Evolutionary conservation across 2,888 invertebrate genomes (phyloP).

Genomic region (Nudaria mundana): DNA sequence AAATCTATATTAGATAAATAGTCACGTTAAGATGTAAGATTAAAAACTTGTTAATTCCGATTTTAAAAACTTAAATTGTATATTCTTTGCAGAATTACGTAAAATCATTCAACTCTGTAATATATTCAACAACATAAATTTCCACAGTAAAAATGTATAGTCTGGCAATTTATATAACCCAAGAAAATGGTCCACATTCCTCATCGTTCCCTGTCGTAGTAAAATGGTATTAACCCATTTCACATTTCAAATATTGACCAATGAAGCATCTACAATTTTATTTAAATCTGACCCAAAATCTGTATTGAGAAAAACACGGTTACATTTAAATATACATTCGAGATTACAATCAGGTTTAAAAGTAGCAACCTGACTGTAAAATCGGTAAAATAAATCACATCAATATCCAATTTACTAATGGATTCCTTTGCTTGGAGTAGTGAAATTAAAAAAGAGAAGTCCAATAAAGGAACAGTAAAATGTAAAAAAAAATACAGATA

Average conservation of each 20-base stretch:
- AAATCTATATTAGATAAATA: no score
- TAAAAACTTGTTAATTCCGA: no score
- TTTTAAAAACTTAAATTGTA: no score
- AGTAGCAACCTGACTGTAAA: constrained; percentile 28
- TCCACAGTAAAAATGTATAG: constrained; percentile 1
- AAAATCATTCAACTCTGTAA: not conserved
- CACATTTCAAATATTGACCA: constrained; percentile 6
- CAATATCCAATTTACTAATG: constrained; percentile 70
- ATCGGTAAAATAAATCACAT: constrained; percentile 41
- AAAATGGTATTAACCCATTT: constrained; percentile 29
- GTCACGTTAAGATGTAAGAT: no score
- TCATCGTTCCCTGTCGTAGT: constrained; percentile 13
- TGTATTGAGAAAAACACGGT: constrained; percentile 13
- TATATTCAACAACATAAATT: not conserved
- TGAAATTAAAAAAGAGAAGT: constrained; percentile 43
- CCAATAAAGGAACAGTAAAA: constrained; percentile 54
- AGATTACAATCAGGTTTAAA: constrained; percentile 27
- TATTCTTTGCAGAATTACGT: not conserved
- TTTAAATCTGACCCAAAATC: constrained; percentile 12
- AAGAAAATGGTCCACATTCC: constrained; percentile 10
- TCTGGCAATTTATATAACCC: constrained; percentile 8
- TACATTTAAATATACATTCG: constrained; percentile 25
- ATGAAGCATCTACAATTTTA: constrained; percentile 5
- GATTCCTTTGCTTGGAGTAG: constrained; percentile 61
- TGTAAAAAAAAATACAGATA: constrained; percentile 44